A percentile compares a stretch with the other conserved stretches of the same genome.
Conservation (phyloP, 2,888 invertebrate species). For the Pristionchus maxplancki region DNA sequence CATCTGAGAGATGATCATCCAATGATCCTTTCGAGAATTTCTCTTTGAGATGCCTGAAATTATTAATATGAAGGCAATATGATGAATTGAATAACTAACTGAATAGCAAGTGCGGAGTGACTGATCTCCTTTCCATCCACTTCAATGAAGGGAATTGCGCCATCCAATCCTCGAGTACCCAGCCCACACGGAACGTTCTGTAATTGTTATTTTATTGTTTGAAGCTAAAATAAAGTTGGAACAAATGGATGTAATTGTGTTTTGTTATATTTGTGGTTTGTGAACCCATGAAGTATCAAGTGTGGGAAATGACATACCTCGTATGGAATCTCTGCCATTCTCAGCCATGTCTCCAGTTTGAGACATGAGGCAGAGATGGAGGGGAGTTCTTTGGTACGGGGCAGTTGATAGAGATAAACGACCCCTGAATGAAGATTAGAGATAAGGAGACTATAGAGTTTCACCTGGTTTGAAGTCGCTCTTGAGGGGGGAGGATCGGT, state of each 20-base stretch:
- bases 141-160: slow-evolving; percentile 49
- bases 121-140: slow-evolving; percentile 50
- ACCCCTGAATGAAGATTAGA: slow-evolving; percentile 84
- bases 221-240: background rate
- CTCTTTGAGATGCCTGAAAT: slow-evolving; percentile 85
- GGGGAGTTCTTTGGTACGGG: slow-evolving; percentile 90
- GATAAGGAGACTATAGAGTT: background rate
- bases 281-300: background rate
- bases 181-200: slow-evolving; percentile 24
- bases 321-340: slow-evolving; percentile 92
- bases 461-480: slow-evolving; percentile 61
- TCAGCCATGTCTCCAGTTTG: slow-evolving; percentile 95
- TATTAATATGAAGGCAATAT: no score
- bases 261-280: slow-evolving; percentile 62
- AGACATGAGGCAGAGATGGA: slow-evolving; percentile 93
- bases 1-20: slow-evolving; percentile 88
- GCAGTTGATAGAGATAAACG: slow-evolving; percentile 94
- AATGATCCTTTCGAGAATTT: slow-evolving; percentile 87
- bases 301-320: slow-evolving; percentile 84
- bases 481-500: slow-evolving; percentile 59
- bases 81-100: background rate
- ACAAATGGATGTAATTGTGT: background rate
- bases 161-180: slow-evolving; percentile 44
- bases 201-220: slow-evolving; percentile 10
- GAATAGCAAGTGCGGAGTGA: slow-evolving; percentile 44